Evolutionary conservation across 2,113 vertebrate genomes (phyloP).

Genomic region (Nycticorax nycticorax): DNA sequence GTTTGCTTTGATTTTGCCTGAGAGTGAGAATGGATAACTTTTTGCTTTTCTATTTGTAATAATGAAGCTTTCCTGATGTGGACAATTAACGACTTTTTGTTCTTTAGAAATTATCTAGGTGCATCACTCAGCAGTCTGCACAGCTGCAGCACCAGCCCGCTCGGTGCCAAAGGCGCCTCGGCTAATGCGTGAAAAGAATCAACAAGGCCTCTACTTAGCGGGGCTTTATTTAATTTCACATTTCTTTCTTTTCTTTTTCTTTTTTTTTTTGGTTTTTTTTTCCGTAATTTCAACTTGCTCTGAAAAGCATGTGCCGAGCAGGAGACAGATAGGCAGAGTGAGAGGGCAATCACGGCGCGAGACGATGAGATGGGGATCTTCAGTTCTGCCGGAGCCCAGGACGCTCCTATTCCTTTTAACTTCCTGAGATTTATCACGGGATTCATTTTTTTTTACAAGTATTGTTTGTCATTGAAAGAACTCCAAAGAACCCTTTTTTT

Average conservation of each 20-base stretch:
- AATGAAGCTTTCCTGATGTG: background rate
- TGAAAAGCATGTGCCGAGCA: background rate
- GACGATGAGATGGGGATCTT: background rate
- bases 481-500: background rate
- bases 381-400: background rate
- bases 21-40: background rate
- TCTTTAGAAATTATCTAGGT: background rate
- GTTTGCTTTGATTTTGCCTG: background rate
- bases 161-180: background rate
- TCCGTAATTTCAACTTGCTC: background rate
- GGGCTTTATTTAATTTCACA: background rate
- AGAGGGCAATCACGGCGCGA: rapidly evolving
- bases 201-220: background rate
- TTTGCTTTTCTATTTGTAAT: background rate
- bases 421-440: background rate
- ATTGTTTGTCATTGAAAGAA: background rate
- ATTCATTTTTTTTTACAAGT: background rate
- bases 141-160: background rate
- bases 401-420: background rate
- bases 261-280: background rate
- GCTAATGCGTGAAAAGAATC: background rate
- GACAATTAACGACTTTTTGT: background rate
- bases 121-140: background rate
- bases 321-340: background rate
- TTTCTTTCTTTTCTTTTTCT: background rate